Conservation (phyloP, 2,797 vertebrate genomes). For the Semotilus atromaculatus region DNA sequence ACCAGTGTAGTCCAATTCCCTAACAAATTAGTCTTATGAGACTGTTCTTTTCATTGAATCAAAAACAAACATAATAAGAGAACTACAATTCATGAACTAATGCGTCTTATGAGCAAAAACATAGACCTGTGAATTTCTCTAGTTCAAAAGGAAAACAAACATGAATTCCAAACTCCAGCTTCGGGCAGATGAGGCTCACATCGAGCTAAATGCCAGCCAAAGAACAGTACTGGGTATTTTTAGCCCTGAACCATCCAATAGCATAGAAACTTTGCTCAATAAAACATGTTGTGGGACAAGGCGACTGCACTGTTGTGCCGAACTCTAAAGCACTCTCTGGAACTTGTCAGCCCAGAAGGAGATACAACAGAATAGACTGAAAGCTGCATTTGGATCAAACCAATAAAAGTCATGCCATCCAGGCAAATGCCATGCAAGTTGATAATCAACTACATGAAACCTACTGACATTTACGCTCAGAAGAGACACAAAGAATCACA, state of each 20-base stretch:
- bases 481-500: background rate
- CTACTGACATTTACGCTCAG: slow-evolving; percentile 26
- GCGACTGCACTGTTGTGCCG: slow-evolving; percentile 3
- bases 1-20: too few relatives aligned
- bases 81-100: background rate
- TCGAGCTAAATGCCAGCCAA: slow-evolving; percentile 43
- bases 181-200: slow-evolving; percentile 21
- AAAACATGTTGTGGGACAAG: slow-evolving; percentile 40
- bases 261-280: slow-evolving; percentile 38
- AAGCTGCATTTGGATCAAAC: slow-evolving; percentile 23
- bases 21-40: too few relatives aligned
- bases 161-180: slow-evolving; percentile 13
- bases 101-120: background rate
- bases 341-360: slow-evolving; percentile 7
- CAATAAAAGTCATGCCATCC: slow-evolving; percentile 23
- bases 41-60: background rate
- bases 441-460: slow-evolving; percentile 28
- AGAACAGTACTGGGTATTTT: slow-evolving; percentile 65
- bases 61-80: background rate
- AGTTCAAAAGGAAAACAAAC: background rate
- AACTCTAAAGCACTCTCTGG: slow-evolving; percentile 4
- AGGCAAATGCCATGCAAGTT: slow-evolving; percentile 28
- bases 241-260: slow-evolving; percentile 62
- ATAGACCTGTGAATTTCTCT: background rate
- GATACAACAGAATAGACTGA: background rate